These are phyloP conservation scores for Nezara viridula DNA, from an alignment of 2,888 invertebrate genomes.

Conservation along the genomic window DNA sequence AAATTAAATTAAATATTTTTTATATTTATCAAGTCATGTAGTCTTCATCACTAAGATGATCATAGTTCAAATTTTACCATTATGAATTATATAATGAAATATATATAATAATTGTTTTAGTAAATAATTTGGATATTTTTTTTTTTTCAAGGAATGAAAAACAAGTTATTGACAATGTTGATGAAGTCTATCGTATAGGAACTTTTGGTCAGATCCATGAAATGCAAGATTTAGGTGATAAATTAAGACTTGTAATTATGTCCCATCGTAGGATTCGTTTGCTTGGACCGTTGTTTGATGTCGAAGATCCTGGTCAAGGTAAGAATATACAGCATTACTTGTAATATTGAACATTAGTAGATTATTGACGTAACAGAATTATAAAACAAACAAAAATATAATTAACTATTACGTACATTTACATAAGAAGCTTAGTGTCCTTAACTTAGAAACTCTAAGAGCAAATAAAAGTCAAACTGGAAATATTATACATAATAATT, in stretches of 20 bases:
- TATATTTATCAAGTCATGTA: background rate
- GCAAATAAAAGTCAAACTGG: background rate
- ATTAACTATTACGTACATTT: background rate
- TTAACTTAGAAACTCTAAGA: too few species aligned
- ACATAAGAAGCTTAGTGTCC: background rate
- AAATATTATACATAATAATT: background rate
- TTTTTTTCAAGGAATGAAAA: slow-evolving; percentile 76
- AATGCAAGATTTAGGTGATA: slow-evolving; percentile 94
- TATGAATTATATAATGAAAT: too few species aligned
- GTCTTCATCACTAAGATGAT: background rate
- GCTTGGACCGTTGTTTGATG: slow-evolving; percentile 79
- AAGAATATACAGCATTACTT: slow-evolving; percentile 67
- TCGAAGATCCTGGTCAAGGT: slow-evolving; percentile 74
- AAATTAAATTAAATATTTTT: background rate
- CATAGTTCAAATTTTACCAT: background rate
- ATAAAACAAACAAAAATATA: background rate
- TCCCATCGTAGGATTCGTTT: slow-evolving; percentile 91
- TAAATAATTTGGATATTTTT: background rate
- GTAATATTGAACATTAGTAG: background rate
- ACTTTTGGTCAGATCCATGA: slow-evolving; percentile 99
- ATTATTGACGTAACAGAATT: background rate
- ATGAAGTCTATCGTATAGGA: slow-evolving; percentile 91
- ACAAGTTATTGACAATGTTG: slow-evolving; percentile 85
- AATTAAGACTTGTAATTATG: slow-evolving; percentile 91
- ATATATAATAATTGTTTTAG: too few species aligned